These are phyloP conservation scores for Strongylocentrotus purpuratus DNA, from an alignment of 35 echinoderm and acorn worm genomes.

Conservation along the genomic window DNA sequence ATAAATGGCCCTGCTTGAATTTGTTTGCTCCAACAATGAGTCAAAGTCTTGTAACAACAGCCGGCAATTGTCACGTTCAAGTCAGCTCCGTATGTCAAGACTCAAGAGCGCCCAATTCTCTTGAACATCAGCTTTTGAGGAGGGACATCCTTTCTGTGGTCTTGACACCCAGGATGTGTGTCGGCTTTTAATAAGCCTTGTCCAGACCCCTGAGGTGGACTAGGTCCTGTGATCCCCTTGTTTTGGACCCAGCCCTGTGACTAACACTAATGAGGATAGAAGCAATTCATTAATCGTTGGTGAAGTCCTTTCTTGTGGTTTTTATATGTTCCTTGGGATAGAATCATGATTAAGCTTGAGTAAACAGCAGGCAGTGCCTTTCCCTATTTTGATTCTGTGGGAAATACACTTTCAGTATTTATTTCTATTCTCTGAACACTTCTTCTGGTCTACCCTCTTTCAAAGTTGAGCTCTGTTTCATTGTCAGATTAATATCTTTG, in stretches of 20 bases:
- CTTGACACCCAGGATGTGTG: not conserved
- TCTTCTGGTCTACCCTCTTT: too few species aligned
- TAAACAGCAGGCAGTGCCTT: not conserved
- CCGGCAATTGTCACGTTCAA: not conserved
- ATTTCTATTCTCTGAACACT: not conserved
- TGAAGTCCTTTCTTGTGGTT: not conserved
- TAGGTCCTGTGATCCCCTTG: not conserved
- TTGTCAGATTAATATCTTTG: too few species aligned
- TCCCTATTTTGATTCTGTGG: not conserved
- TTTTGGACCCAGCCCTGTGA: slow-evolving; percentile 7
- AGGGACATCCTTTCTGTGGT: not conserved
- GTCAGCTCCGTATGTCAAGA: not conserved
- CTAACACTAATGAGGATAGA: not conserved
- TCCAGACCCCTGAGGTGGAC: not conserved
- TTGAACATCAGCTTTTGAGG: not conserved
- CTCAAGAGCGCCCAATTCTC: not conserved
- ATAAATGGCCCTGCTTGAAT: not conserved
- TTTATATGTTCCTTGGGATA: not conserved
- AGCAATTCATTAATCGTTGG: not conserved
- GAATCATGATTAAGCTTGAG: not conserved
- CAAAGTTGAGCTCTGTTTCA: too few species aligned
- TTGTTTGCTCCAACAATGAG: not conserved
- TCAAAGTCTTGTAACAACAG: not conserved
- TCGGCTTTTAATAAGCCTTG: not conserved
- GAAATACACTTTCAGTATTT: not conserved